Evolutionary conservation across 1,140 invertebrate species (phyloP), one percentile per base, ranked within the genome.

Genomic region (Leptoteleia sp.): DNA sequence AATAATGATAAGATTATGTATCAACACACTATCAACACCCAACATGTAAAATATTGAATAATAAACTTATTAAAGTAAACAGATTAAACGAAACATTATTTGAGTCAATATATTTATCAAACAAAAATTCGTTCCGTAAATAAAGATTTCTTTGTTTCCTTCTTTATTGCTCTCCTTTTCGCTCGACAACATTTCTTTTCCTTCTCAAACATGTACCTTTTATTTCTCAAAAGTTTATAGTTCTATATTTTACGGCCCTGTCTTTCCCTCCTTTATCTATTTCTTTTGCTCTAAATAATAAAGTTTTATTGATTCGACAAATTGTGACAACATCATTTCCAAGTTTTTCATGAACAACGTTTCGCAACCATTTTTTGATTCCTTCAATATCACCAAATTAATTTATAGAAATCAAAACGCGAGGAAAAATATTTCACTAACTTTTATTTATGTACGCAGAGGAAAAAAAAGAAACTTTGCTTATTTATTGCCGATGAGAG

Each of bases 261-360:
- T 17, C 31, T 19, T 45, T 50, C n/a, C n/a, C n/a, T 11, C 15
- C 22, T 50, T 19, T 33, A 8, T 37, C 11, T 45, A 11, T 16
- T 55, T 11, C 7, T 42, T 55, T 16, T 27, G n/a, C 29, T 9
- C 19, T 22, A 22, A 17, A 15, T 47, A 12, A 13, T 54, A 33
- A 11, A 45, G 15, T 35, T 59, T 59, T 59, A 59, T 59, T 40
- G 38, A 43, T 29, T 31, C 27, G 33, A 57, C 54, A 57, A 57
- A 57, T 57, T 43, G 37, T 31, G 16, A 25, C 33, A 40, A 9
- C 12, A 55, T 55, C 37, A 12, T 33, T 45, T n/a, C n/a, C n/a
- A n/a, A n/a, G n/a, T n/a, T n/a, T n/a, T n/a, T n/a, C n/a, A n/a
- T n/a, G n/a, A n/a, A n/a, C n/a, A n/a, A n/a, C n/a, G n/a, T n/a